Conservation (phyloP, 2,113 vertebrate genomes). For the Colinus virginianus region DNA sequence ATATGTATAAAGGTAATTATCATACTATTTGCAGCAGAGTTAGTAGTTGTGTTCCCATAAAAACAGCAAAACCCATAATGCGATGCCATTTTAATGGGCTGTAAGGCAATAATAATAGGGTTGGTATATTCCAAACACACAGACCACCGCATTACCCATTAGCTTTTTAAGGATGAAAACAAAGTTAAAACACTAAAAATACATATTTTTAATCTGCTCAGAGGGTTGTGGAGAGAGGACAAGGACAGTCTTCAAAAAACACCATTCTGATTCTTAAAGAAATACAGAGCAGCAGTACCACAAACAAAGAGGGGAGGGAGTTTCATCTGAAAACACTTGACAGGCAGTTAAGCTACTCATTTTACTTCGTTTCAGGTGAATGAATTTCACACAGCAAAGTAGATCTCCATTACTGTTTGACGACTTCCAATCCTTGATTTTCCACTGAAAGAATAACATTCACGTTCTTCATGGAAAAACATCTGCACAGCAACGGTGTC, state of each 20-base stretch:
- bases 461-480: not conserved
- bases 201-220: not conserved
- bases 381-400: not conserved
- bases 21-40: not conserved
- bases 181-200: not conserved
- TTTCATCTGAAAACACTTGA: not conserved
- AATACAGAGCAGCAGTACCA: rapidly evolving
- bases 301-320: not conserved
- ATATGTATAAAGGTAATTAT: not conserved
- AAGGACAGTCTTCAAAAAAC: not conserved
- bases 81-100: slow-evolving; percentile 6
- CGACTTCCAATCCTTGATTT: not conserved
- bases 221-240: not conserved
- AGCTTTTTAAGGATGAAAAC: not conserved
- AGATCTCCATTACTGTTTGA: not conserved
- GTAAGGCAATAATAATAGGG: not conserved
- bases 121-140: not conserved
- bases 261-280: not conserved
- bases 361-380: not conserved
- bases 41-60: not conserved
- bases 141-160: not conserved
- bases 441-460: not conserved
- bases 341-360: not conserved
- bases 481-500: not conserved
- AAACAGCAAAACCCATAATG: not conserved